phyloP scores from a whole-genome alignment of 2,888 invertebrate species.

The Xestia c-nigrum region DNA sequence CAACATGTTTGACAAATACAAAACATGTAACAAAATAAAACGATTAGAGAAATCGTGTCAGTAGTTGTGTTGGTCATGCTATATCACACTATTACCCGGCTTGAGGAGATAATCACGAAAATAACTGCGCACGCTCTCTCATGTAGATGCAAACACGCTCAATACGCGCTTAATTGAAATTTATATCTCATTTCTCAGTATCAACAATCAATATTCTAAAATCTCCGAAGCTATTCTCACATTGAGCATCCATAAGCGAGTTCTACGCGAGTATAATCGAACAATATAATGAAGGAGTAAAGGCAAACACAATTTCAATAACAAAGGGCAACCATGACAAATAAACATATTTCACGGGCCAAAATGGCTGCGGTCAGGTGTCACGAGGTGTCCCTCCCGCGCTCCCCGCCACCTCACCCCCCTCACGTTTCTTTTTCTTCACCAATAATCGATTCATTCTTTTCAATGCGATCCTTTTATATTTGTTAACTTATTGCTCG shows the following conservation, averaged over 20 bases:
- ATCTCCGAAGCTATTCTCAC: constrained; percentile 87
- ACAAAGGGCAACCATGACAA: constrained; percentile 90
- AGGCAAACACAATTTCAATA: constrained; percentile 91
- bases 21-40: constrained; percentile 72
- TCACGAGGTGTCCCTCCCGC: constrained; percentile 81
- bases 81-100: constrained; percentile 71
- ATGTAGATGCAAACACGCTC: constrained; percentile 79
- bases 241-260: constrained; percentile 87
- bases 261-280: constrained; percentile 88
- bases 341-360: constrained; percentile 91
- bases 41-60: constrained; percentile 79
- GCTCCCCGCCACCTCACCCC: constrained; percentile 67
- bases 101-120: constrained; percentile 85
- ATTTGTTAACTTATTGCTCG: constrained; percentile 72
- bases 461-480: constrained; percentile 83
- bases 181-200: constrained; percentile 90
- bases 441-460: constrained; percentile 87
- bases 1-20: constrained; percentile 52
- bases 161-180: constrained; percentile 90
- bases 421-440: constrained; percentile 81
- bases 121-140: constrained; percentile 79
- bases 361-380: constrained; percentile 91
- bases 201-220: constrained; percentile 90
- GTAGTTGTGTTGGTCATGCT: constrained; percentile 76
- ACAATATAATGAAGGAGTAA: constrained; percentile 90